Evolutionary conservation across 1,140 invertebrate species (phyloP).

Genomic region (Solenopsis fugax): DNA sequence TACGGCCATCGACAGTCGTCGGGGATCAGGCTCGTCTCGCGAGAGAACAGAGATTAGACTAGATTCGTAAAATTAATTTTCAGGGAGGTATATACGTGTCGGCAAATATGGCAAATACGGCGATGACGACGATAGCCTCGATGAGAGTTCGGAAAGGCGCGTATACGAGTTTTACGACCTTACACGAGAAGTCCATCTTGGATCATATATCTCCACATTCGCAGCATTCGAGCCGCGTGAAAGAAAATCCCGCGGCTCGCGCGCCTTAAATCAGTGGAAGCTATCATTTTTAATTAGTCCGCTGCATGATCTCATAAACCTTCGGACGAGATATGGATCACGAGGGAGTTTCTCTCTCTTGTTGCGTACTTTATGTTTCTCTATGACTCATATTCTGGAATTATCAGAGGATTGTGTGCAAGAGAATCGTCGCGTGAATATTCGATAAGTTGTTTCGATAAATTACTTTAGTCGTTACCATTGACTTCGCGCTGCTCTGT

Average conservation of each 20-base stretch:
- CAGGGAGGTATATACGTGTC: not conserved
- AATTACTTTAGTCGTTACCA: not conserved
- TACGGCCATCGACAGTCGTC: not conserved
- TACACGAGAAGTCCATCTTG: conserved; percentile 65
- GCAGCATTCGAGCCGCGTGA: not conserved
- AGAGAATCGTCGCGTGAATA: not conserved
- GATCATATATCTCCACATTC: conserved; percentile 19
- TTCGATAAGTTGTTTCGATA: not conserved
- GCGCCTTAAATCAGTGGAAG: conserved; percentile 40
- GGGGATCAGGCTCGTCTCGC: not conserved
- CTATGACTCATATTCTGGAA: not conserved
- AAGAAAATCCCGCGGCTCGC: not conserved
- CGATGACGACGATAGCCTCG: not conserved
- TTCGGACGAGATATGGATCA: not conserved
- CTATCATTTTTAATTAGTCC: conserved; percentile 22
- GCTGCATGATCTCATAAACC: conserved; percentile 2
- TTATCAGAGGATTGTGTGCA: not conserved
- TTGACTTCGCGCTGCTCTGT: not conserved
- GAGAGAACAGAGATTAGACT: conserved; percentile 26
- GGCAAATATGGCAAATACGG: no score
- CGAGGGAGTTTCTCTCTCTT: not conserved
- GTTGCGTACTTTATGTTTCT: not conserved
- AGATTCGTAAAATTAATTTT: conserved; percentile 69
- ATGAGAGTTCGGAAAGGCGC: conserved; percentile 53
- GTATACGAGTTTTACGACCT: conserved; percentile 56